Evolutionary conservation across 1,140 invertebrate genomes (phyloP), one percentile per base, ranked within the genome.

Genomic region (Chymomyza costata): DNA sequence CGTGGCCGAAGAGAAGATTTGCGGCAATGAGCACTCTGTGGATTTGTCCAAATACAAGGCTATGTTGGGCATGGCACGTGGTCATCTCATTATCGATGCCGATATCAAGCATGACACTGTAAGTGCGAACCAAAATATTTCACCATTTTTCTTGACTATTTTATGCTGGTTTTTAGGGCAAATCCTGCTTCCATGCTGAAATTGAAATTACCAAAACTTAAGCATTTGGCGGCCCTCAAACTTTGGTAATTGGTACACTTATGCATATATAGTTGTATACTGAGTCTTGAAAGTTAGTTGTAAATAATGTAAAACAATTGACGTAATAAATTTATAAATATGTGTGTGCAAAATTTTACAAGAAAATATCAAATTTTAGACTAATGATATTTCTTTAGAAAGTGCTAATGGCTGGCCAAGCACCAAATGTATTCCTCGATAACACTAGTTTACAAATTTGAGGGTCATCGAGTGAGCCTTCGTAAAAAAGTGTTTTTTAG

Each of bases 31-130:
- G 0, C 65, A 83, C 21, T 53, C 34, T 5, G 68, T 84, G 8
- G 84, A 85, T 31, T 28, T 85, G 10, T 63, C 71, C 28, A 84
- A 85, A 40, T 85, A 82, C 40, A 85, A 85, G 30, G 57, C 74
- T 6, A 82, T 85, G 65, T 13, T 85, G 34, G 60, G 74, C 34
- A 69, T 85, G 58, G 83, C 82, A 0, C 64, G 65, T 2, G 84
- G 84, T 16, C 70, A 81, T 34, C 60, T 85, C 6, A 67, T 82
- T 10, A 45, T 85, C 28, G 76, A 81, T 30, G 48, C 65, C 6
- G 60, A 85, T 40, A 61, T 85, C 30, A 71, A 74, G 45, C 83
- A 85, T 15, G 83, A 85, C 45, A 85, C 83, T 15, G 83, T 85
- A 28, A 52, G 83, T 71, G 15, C n/a, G 5, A 3, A 2, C 25